Evolutionary conservation across 1,140 invertebrate species (phyloP), one percentile per base, ranked within the genome.

Genomic region (Delia radicum): DNA sequence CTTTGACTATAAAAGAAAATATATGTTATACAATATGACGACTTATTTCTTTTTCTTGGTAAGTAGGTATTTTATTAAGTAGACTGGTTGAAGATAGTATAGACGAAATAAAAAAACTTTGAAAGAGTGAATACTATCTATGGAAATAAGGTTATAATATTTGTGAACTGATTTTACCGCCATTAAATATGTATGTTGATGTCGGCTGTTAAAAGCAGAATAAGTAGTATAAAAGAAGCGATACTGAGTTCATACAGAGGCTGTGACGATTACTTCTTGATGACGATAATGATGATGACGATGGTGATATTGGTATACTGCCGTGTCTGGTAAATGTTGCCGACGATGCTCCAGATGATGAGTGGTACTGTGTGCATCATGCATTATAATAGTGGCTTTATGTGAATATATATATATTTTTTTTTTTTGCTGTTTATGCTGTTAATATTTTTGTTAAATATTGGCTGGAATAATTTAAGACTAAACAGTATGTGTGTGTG

Each of bases 201-300:
- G 48, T 55, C 48, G 48, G 48, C 48, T 18, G n/a, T 55, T 55
- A 55, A 33, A 55, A 55, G n/a, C 48, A 55, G 48, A 18, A 55
- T 55, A 21, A 55, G n/a, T 21, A 4, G 18, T 18, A 24, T 15
- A 42, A 42, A n/a, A n/a, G n/a, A n/a, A 10, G 8, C 13, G 33
- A 37, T 37, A 37, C 33, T 37, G 33, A 37, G 1, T 37, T 37
- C n/a, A 21, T 69, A 69, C 65, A 37, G 65, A 69, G 65, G 65
- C 65, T 69, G 29, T 33, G 29, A 69, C 31, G 65, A 69, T 69
- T 69, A 69, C 65, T 37, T 31, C 29, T 69, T 69, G 65, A 69
- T 69, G 65, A 69, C 29, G 65, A 69, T 37, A 33, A 69, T 69
- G 65, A 37, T 37, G 65, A 69, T 69, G 65, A 10, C 29, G 29